Percentiles rank a stretch among this genome's conserved stretches.
Evolutionary conservation across 2,113 vertebrate genomes (phyloP).

Genomic region (Procavia capensis): DNA sequence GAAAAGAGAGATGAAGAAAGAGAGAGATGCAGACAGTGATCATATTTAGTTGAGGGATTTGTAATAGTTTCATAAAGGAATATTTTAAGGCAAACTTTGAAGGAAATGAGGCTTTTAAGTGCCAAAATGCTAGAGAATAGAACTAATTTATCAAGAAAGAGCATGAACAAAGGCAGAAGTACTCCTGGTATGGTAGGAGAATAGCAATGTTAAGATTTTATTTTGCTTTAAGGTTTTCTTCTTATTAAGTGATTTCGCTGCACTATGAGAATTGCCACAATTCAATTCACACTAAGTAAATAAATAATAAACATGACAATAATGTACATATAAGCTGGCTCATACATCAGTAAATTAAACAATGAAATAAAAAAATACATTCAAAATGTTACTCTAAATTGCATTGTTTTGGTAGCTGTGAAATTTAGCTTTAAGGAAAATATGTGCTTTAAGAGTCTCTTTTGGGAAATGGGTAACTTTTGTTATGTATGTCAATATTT

Average conservation of each 20-base stretch:
- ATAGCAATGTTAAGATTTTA: neutral
- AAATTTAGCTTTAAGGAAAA: conserved; percentile 27
- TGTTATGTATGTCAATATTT: neutral
- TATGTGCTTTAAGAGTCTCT: neutral
- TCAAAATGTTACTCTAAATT: neutral
- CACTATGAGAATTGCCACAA: neutral
- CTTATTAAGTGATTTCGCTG: neutral
- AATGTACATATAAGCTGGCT: neutral
- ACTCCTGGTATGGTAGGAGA: accelerated
- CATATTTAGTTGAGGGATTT: neutral
- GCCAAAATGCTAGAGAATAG: neutral
- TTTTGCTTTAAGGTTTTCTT: neutral
- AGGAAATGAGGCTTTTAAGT: neutral
- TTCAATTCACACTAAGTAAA: conserved; percentile 5
- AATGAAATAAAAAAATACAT: neutral
- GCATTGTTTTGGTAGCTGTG: neutral
- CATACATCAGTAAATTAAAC: neutral
- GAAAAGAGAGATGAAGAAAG: neutral
- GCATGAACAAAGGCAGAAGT: neutral
- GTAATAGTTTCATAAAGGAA: neutral
- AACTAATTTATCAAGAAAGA: neutral
- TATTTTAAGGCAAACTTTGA: neutral
- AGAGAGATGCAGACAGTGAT: neutral
- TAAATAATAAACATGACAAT: neutral
- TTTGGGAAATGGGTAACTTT: neutral